Base-by-base conservation (phyloP, 2,113 vertebrate genomes). In the Vulpes ferrilata region DNA sequence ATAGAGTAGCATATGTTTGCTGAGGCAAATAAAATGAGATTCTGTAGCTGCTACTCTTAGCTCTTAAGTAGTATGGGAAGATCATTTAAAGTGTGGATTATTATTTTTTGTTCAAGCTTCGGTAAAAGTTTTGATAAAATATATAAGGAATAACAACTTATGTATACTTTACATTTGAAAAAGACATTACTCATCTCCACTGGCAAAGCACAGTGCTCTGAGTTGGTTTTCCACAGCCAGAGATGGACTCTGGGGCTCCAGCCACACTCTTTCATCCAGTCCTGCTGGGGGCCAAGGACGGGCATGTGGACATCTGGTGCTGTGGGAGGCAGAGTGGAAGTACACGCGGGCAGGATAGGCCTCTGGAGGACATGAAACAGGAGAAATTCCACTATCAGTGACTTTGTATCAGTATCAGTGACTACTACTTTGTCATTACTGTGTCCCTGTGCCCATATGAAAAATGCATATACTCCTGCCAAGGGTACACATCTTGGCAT, bases 1-100 rank as follows among this genome's bases (percentile, higher is more conserved):
- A 80, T 4, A 69, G 4, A 80, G 84, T 79, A 88, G 80, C 51
- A 53, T 88, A 92, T 95, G 88, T 92, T 97, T 93, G 95, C 97
- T 80, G 51, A 92, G 76, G 88, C 91, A 92, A 79, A 90, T 62
- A 74, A 82, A 87, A 83, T 87, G 51, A 87, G 62, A 84, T 62
- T 90, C 81, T 64, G 4, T 51, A 83, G 60, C 69, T 80, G 48
- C 67, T 65, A 65, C 43, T 79, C 35, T 95, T 80, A 51, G 73
- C 69, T 82, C 85, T 96, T 30, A 67, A 62, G 62, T 74, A 93
- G 17, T 32, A 43, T n/a, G 20, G 11, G 64, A 85, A 85, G 65
- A 71, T 32, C 30, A 19, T 82, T 90, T 59, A 53, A 93, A 88
- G 69, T 59, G 27, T 64, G 53, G 22, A 32, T 82, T 92, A 53